These are phyloP conservation scores for Tragelaphus scriptus DNA, from an alignment of 2,113 vertebrate genomes.

Conservation along the genomic window DNA sequence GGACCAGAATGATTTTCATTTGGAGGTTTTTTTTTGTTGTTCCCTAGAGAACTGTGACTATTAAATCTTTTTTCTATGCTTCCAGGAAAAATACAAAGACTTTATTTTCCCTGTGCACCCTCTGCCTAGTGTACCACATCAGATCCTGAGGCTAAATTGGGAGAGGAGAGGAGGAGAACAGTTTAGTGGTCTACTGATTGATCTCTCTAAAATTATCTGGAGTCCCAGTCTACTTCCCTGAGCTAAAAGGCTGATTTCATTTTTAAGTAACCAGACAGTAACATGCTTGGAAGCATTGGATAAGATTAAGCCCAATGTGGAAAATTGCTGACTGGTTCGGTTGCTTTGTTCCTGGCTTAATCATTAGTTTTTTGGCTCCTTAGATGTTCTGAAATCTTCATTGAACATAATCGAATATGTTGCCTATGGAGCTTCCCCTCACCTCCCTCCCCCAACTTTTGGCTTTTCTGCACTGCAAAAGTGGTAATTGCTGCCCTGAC, in stretches of 20 bases:
- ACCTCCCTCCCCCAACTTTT: not conserved
- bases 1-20: conserved; percentile 27
- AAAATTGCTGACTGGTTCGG: not conserved
- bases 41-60: not conserved
- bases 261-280: not conserved
- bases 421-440: not conserved
- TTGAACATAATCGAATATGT: not conserved
- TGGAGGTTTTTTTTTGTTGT: not conserved
- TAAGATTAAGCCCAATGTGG: conserved; percentile 13
- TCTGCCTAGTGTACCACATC: not conserved
- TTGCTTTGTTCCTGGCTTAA: conserved; percentile 28
- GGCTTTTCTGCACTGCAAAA: not conserved
- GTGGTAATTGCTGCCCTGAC: not conserved
- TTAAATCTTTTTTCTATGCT: not conserved
- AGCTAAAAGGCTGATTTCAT: not conserved
- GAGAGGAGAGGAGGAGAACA: not conserved
- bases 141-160: not conserved
- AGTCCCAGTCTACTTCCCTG: not conserved
- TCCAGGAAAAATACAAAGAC: not conserved
- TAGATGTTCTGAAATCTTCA: not conserved
- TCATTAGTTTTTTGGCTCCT: conserved; percentile 28
- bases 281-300: not conserved
- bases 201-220: not conserved
- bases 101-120: conserved; percentile 1
- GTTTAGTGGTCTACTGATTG: not conserved